Percentiles rank a stretch among this genome's conserved stretches.
phyloP scores from a whole-genome alignment of 2,797 vertebrate genomes.

The Acrossocheilus wenchowensis region DNA sequence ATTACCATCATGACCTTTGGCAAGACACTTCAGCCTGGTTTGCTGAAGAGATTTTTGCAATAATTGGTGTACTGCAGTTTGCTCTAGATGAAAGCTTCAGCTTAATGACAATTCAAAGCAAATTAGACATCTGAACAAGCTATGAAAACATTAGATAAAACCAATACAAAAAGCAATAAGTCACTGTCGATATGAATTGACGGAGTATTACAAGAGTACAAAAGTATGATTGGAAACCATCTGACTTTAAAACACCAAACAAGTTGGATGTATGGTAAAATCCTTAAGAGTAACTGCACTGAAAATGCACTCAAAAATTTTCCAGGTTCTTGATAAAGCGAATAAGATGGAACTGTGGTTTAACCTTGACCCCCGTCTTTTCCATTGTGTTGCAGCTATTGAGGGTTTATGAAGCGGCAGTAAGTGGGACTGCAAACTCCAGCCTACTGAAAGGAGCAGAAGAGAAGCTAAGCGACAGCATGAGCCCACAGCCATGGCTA shows the following conservation, averaged over 20 bases:
- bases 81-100: background rate
- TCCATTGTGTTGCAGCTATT: conserved; percentile 74
- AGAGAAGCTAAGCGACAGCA: conserved; percentile 69
- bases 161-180: background rate
- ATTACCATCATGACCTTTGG: background rate
- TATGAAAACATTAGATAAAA: conserved; percentile 4
- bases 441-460: conserved; percentile 69
- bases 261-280: background rate
- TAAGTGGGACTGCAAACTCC: conserved; percentile 75
- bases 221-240: background rate
- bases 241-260: background rate
- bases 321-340: conserved; percentile 51
- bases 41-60: background rate
- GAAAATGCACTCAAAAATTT: conserved; percentile 42
- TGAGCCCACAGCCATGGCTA: conserved; percentile 63
- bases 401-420: conserved; percentile 79
- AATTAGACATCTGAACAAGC: conserved; percentile 1
- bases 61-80: background rate
- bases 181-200: conserved; percentile 1
- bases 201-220: background rate
- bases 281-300: background rate
- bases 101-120: conserved; percentile 27
- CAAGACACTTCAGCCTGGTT: background rate
- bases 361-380: conserved; percentile 72
- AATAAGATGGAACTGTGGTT: conserved; percentile 68